Evolutionary conservation across 1,140 invertebrate genomes (phyloP).

Genomic region (Trichoplusia ni): DNA sequence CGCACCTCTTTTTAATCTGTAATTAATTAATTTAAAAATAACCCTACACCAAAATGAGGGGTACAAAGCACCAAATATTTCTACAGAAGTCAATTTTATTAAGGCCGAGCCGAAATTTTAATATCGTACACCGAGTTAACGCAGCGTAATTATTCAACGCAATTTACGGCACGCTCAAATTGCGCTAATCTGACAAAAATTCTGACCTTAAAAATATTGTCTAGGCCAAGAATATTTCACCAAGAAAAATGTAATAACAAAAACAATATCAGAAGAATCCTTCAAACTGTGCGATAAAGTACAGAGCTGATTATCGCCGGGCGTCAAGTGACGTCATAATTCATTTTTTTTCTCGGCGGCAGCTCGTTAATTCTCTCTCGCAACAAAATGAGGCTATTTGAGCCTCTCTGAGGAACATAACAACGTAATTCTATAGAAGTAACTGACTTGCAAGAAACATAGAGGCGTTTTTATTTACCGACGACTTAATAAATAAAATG

Average conservation of each 20-base stretch:
- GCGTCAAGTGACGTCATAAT: conserved; percentile 43
- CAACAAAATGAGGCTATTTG: conserved; percentile 46
- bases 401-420: conserved; percentile 41
- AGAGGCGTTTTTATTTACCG: conserved; percentile 24
- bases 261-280: conserved; percentile 37
- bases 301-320: conserved; percentile 41
- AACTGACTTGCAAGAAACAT: conserved; percentile 41
- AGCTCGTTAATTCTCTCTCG: conserved; percentile 43
- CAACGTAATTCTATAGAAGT: conserved; percentile 47
- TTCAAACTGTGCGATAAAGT: conserved; percentile 39
- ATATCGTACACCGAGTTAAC: conserved; percentile 28
- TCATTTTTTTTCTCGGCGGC: conserved; percentile 40
- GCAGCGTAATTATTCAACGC: conserved; percentile 14
- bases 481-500: conserved; percentile 21
- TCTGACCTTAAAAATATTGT: conserved; percentile 24
- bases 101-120: conserved; percentile 21
- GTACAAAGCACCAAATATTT: background rate
- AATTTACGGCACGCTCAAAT: conserved; percentile 27
- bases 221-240: conserved; percentile 19
- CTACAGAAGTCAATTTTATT: conserved; percentile 20
- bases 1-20: too few relatives aligned
- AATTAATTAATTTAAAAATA: too few relatives aligned
- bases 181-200: conserved; percentile 26
- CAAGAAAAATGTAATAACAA: conserved; percentile 33
- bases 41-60: background rate